Evolutionary conservation across 2,113 vertebrate species (phyloP).

Genomic region (Mohoua ochrocephala): DNA sequence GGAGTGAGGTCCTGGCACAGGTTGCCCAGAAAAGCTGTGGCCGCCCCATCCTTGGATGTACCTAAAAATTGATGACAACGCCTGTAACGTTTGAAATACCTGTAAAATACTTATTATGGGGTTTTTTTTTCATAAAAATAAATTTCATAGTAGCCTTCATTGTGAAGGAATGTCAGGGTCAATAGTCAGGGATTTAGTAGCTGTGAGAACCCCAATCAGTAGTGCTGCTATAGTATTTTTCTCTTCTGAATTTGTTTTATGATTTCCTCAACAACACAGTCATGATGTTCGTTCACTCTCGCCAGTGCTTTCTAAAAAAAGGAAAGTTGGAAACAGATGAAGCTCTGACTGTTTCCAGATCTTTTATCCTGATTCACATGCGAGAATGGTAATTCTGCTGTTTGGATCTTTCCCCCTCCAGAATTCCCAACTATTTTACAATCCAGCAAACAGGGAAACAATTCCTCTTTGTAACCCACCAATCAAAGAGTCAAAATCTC

Average conservation of each 20-base stretch:
- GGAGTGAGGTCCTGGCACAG: not conserved
- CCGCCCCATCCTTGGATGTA: not conserved
- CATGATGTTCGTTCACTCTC: not conserved
- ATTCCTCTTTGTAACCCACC: not conserved
- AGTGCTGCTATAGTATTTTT: not conserved
- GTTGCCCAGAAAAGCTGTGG: not conserved
- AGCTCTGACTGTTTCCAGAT: not conserved
- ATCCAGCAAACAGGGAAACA: not conserved
- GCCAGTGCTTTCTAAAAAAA: not conserved
- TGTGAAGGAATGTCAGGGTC: not conserved
- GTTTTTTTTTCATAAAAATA: not conserved
- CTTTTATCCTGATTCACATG: not conserved
- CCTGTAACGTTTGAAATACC: not conserved
- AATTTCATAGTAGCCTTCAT: fast-evolving
- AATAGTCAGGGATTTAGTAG: not conserved
- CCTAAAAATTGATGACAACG: not conserved
- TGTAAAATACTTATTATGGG: not conserved
- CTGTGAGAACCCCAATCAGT: not conserved
- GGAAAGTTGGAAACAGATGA: not conserved
- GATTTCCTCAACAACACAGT: not conserved
- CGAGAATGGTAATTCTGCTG: not conserved
- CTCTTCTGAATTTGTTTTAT: not conserved
- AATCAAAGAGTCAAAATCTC: not conserved
- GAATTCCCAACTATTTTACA: not conserved
- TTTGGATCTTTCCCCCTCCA: not conserved